Evolutionary conservation across 2,888 invertebrate genomes (phyloP).

Genomic region (Leptinotarsa haldemani): DNA sequence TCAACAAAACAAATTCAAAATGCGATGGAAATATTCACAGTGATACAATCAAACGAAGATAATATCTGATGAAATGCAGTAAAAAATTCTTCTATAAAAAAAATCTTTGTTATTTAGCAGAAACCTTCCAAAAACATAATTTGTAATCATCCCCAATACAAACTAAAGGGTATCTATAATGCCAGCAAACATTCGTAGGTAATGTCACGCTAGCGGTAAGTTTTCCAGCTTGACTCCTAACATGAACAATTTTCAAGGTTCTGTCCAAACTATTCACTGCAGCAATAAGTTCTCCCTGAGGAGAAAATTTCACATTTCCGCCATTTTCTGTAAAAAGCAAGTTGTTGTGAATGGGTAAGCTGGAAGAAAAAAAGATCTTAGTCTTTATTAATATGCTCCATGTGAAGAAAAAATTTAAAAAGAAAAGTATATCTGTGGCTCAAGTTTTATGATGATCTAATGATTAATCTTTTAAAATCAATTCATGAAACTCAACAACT

Average conservation of each 20-base stretch:
- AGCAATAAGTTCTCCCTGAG: conserved; percentile 74
- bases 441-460: too few species aligned
- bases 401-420: too few species aligned
- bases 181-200: conserved; percentile 74
- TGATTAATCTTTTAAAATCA: too few species aligned
- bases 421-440: too few species aligned
- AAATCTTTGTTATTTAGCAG: conserved; percentile 33
- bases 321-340: conserved; percentile 76
- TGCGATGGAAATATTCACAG: too few species aligned
- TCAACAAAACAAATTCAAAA: too few species aligned
- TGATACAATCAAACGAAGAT: background rate
- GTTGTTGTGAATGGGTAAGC: conserved; percentile 72
- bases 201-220: conserved; percentile 69
- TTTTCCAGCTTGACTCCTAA: conserved; percentile 70
- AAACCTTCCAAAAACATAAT: conserved; percentile 71
- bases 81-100: background rate
- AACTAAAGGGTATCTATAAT: conserved; percentile 72
- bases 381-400: too few species aligned
- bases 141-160: conserved; percentile 72
- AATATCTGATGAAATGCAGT: background rate
- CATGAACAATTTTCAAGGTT: conserved; percentile 73
- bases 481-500: too few species aligned
- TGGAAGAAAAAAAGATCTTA: conserved; percentile 56
- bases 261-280: conserved; percentile 76
- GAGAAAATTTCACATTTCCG: conserved; percentile 72